Percentiles rank a stretch among this genome's conserved stretches.
These are phyloP conservation scores for Lycaon pictus DNA, from an alignment of 2,113 vertebrate genomes.

Conservation along the genomic window DNA sequence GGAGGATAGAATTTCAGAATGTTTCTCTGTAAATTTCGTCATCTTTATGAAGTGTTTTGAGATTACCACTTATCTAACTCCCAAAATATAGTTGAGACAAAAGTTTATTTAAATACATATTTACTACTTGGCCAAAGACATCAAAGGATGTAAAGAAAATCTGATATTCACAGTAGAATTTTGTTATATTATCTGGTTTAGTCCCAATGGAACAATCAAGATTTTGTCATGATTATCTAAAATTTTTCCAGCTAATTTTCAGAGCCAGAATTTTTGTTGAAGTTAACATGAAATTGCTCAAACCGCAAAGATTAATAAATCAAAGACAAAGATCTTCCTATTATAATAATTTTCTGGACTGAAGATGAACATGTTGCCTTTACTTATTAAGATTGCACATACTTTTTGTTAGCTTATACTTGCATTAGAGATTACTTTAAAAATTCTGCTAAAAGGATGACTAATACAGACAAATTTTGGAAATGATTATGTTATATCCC, in stretches of 20 bases:
- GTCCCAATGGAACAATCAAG: not conserved
- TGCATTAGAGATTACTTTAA: not conserved
- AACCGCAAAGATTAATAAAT: not conserved
- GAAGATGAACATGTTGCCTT: not conserved
- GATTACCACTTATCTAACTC: not conserved
- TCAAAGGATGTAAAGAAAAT: not conserved
- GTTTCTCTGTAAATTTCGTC: not conserved
- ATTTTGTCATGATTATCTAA: not conserved
- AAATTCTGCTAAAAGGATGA: not conserved
- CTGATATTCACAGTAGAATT: not conserved
- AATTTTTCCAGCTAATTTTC: not conserved
- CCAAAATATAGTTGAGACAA: not conserved
- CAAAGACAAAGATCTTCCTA: not conserved
- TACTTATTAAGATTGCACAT: not conserved
- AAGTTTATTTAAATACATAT: not conserved
- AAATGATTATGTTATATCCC: not conserved
- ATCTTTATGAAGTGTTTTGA: not conserved
- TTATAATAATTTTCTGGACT: not conserved
- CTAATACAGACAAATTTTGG: not conserved
- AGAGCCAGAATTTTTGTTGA: not conserved
- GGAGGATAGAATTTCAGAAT: not conserved
- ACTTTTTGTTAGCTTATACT: not conserved
- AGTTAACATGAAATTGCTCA: not conserved
- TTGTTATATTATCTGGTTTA: not conserved
- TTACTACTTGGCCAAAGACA: not conserved